Base-by-base conservation (phyloP, 2,888 invertebrate species). In the Lamellibrachia satsuma region DNA sequence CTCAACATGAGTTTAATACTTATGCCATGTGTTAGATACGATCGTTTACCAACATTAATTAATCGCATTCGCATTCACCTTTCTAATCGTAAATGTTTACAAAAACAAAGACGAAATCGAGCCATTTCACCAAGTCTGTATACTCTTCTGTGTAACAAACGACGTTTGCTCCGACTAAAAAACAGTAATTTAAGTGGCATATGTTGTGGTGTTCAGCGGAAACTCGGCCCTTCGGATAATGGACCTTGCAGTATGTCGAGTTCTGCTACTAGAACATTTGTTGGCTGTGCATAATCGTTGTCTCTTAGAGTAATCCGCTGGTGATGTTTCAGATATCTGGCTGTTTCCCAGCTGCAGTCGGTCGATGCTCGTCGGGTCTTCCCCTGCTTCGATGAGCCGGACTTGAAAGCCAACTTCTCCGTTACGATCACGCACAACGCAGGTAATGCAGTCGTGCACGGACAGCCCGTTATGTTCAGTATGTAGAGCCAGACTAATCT, bases 321-420 rank as follows among this genome's bases (percentile, higher is more conserved):
- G 75, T 75, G 22, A 75, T 75, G 22, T 93, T 94, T 39, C 94
- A 96, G 96, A 93, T 95, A 95, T 91, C 93, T 96, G 92, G 95
- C 95, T 1, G 95, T 95, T 9, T 96, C 96, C 3, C 96, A 96
- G 94, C 95, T 96, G 52, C 96, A 96, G 93, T 95, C 96, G 0
- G 95, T 95, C n/a, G 96, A 96, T 93, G 96, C 96, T 7, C 93
- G 96, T 51, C 95, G 95, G 57, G 96, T 96, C 27, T 96, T 96
- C 93, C 96, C 96, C 0, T 96, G 96, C 93, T 95, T 96, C 93
- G 96, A 96, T 92, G 95, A 95, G 91, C 95, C 95, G 8, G 94
- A 94, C 92, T 93, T 94, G 57, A 99, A 99, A 97, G 98, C 99
- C 0, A 97, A 97, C 93, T 99, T 98, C 97, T 97, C 97, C 57